phyloP scores from a whole-genome alignment of 1,140 invertebrate genomes.

The Ganaspis sp. region DNA sequence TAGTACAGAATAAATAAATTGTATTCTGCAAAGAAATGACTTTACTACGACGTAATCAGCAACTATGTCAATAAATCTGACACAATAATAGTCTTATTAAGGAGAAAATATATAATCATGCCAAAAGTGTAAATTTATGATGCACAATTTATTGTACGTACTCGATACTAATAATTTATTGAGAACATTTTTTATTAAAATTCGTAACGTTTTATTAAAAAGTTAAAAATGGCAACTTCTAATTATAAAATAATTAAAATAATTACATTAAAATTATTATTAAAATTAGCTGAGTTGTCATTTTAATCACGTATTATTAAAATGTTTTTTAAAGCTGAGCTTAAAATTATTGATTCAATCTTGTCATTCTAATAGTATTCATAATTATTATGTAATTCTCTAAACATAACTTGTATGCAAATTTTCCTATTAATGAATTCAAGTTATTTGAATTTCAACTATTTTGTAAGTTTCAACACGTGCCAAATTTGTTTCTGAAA shows the following conservation, averaged over 20 bases:
- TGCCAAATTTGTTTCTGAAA: background rate
- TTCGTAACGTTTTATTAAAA: no score
- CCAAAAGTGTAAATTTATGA: background rate
- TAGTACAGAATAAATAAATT: slow-evolving; percentile 25
- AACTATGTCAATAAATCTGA: slow-evolving; percentile 13
- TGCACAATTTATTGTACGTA: background rate
- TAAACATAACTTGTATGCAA: background rate
- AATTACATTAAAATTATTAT: no score
- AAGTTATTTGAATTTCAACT: background rate
- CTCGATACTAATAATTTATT: background rate
- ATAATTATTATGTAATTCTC: background rate
- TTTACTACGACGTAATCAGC: slow-evolving; percentile 15
- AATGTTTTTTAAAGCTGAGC: no score
- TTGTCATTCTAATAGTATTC: no score
- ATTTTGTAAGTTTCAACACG: background rate
- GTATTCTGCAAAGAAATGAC: background rate
- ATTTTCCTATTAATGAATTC: background rate
- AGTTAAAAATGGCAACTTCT: no score
- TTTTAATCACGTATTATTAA: no score
- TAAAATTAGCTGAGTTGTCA: no score
- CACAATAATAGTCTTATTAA: background rate
- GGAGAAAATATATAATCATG: slow-evolving; percentile 24
- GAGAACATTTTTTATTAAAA: background rate
- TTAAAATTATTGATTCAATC: no score
- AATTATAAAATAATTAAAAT: no score